phyloP scores from a whole-genome alignment of 1,140 invertebrate species.

The Gonatopus flavifemur region DNA sequence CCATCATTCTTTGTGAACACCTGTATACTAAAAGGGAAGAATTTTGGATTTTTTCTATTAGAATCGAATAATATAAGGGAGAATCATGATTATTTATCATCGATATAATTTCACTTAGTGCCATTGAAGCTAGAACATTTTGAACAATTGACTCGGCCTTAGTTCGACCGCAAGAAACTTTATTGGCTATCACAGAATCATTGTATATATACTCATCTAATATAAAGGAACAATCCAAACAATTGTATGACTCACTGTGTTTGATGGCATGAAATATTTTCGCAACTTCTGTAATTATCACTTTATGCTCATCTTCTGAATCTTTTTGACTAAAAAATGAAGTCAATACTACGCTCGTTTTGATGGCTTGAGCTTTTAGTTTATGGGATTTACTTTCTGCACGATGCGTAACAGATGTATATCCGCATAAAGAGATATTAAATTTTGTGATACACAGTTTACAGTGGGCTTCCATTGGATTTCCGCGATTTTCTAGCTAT shows the following conservation, averaged over 20 bases:
- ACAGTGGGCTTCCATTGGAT: too few relatives aligned
- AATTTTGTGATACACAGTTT: too few relatives aligned
- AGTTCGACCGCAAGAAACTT: constrained; percentile 4
- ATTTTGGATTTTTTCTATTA: constrained; percentile 19
- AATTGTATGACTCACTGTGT: background rate
- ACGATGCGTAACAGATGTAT: too few relatives aligned
- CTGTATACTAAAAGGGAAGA: constrained; percentile 16
- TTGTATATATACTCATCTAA: background rate
- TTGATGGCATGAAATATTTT: background rate
- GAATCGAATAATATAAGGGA: constrained; percentile 14
- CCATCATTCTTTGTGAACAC: constrained; percentile 13
- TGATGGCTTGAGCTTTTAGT: background rate
- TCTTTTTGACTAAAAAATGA: background rate
- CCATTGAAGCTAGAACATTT: constrained; percentile 6
- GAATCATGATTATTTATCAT: constrained; percentile 3
- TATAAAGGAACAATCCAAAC: background rate
- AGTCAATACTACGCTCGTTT: background rate
- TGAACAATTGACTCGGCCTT: constrained; percentile 3
- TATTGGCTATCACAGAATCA: background rate
- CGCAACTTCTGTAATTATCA: background rate
- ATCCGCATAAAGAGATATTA: too few relatives aligned
- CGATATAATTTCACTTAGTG: background rate
- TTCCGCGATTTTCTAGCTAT: too few relatives aligned
- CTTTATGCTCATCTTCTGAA: background rate
- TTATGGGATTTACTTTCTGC: background rate